Evolutionary conservation across 2,113 vertebrate genomes (phyloP), one percentile per base, ranked within the genome.

Genomic region (Festucalex cinctus): DNA sequence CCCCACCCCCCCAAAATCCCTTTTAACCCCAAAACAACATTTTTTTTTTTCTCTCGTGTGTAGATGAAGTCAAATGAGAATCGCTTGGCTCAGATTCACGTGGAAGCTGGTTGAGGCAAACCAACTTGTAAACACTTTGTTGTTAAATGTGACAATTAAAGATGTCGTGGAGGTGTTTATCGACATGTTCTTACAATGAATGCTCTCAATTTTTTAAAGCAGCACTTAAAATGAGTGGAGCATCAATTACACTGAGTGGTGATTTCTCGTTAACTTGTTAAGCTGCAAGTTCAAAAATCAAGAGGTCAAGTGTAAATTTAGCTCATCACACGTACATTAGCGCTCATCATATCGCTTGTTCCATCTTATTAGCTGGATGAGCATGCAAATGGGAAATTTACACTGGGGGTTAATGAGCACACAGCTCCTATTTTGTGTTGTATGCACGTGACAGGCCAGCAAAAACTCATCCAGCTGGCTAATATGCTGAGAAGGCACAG

Each of bases 61-160:
- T n/a, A 6, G 51, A 4, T 24, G 7, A 57, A 28, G 0, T 53
- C 59, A 69, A 43, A 70, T 66, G 22, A 24, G 24, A 70, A 76
- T 73, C 58, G 63, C 12, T 68, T 65, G 63, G 60, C 3, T 10
- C 32, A 65, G 44, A 61, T 65, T 82, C 35, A 59, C 35, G n/a
- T 68, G 48, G 36, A 68, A 43, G 39, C 41, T 46, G 56, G 44
- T 17, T 65, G 24, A 54, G 10, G 53, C 48, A 16, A 71, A 69
- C 54, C 32, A 16, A 1, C 43, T 17, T 39, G 3, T 41, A 57
- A 64, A 73, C 61, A 53, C 37, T 54, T 41, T 67, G 74, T 36
- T 67, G 74, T 70, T 39, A 65, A 76, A 72, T 68, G 66, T 43
- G 41, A 48, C 28, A 46, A 66, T 28, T 6, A 74, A 74, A 79